Evolutionary conservation across 1,140 invertebrate genomes (phyloP), one percentile per base, ranked within the genome.

Genomic region (Pentalonia nigronervosa): DNA sequence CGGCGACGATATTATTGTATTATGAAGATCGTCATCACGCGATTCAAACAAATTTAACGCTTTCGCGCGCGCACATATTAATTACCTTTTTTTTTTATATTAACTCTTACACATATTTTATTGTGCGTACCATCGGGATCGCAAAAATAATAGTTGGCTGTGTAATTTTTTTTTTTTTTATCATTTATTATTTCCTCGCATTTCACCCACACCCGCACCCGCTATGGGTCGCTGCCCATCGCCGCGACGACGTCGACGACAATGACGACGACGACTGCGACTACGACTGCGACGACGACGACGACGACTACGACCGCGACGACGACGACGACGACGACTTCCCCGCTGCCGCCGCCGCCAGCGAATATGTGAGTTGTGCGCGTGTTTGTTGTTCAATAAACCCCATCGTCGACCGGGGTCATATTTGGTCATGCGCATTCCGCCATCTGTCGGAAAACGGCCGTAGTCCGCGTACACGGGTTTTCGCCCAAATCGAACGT

Each of bases 401-500:
- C 91, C 81, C 67, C 76, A 47, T 83, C 25, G 60, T 48, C 47
- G 76, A 83, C 67, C 91, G 76, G 91, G 91, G 91, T 93, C 91
- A 56, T 56, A 84, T 84, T 93, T 93, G 91, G 81, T 93, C 91
- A 93, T 86, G 91, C 91, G 91, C 91, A 86, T 86, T 86, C 81
- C 81, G 91, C 91, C 91, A 93, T 93, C 91, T 93, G 91, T 34
- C 48, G 91, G 76, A 86, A 93, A 93, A 93, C 91, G 30, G 81
- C 45, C 91, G 48, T 45, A 93, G 81, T 93, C 89, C 89, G n/a
- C 21, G 41, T 50, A 47, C 67, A 92, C 67, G 67, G 90, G 30
- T 84, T 93, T 93, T 93, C 91, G 91, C 91, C 91, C 91, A 56
- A 93, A 93, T 93, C 91, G 91, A 93, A 93, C 91, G 91, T 93